Evolutionary conservation across 2,888 invertebrate species (phyloP).

Genomic region (Drosophila fungiperda): DNA sequence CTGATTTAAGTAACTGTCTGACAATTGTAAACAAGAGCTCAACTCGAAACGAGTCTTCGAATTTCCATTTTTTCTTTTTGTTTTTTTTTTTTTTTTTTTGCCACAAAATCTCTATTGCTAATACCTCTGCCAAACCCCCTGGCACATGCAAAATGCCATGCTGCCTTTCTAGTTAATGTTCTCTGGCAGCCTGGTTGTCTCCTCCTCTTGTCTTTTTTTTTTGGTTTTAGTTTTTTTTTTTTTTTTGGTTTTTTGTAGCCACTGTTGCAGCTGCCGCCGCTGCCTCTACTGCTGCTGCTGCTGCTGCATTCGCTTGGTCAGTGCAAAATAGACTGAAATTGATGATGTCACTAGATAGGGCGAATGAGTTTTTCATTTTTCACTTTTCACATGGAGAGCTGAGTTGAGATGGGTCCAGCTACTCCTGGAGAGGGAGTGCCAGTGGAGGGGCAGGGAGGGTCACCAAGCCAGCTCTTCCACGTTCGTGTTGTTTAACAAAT

Average conservation of each 20-base stretch:
- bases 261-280: slow-evolving; percentile 10
- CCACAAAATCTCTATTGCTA: slow-evolving; percentile 25
- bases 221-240: neutral
- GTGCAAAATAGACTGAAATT: slow-evolving; percentile 81
- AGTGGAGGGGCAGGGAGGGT: neutral
- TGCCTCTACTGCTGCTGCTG: slow-evolving; percentile 10
- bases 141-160: slow-evolving; percentile 26
- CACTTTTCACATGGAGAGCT: slow-evolving; percentile 56
- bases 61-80: slow-evolving; percentile 22
- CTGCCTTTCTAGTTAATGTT: slow-evolving; percentile 47
- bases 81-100: slow-evolving; percentile 8
- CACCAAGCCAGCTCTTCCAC: slow-evolving; percentile 12
- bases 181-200: slow-evolving; percentile 27
- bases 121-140: neutral
- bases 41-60: slow-evolving; percentile 21
- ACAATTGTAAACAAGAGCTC: slow-evolving; percentile 40
- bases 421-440: neutral
- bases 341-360: slow-evolving; percentile 83
- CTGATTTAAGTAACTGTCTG: slow-evolving; percentile 23
- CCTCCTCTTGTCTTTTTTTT: neutral
- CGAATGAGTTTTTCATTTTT: slow-evolving; percentile 81
- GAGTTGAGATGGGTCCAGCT: neutral
- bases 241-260: slow-evolving; percentile 17
- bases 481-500: slow-evolving; percentile 76
- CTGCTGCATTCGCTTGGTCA: slow-evolving; percentile 44